Conservation (phyloP, 2,113 vertebrate species). For the Oncorhynchus keta region DNA sequence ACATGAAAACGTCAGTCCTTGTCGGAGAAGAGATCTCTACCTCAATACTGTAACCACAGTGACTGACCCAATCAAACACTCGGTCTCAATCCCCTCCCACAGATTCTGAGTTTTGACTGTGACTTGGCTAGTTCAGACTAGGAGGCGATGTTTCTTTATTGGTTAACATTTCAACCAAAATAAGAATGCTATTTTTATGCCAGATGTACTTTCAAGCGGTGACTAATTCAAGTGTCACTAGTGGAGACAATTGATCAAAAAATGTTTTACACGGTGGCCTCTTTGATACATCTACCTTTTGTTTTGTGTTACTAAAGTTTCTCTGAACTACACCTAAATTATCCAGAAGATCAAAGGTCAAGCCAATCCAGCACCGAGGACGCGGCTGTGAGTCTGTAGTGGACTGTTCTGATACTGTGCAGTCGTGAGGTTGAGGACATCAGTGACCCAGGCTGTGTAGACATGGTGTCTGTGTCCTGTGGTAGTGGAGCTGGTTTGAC, state of each 20-base stretch:
- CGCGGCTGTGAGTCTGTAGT: not conserved
- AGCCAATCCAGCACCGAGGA: not conserved
- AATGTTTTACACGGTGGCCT: not conserved
- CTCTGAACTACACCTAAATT: not conserved
- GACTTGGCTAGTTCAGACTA: not conserved
- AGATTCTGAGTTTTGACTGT: constrained; percentile 5
- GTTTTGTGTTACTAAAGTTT: not conserved
- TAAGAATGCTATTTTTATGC: no score
- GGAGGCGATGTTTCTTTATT: no score
- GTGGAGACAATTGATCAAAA: not conserved
- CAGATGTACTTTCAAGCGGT: no score
- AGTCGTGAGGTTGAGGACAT: not conserved
- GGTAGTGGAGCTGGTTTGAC: no score
- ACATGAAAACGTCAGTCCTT: constrained; percentile 84
- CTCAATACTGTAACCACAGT: constrained; percentile 81
- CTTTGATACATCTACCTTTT: not conserved
- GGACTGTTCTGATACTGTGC: not conserved
- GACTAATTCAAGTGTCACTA: not conserved
- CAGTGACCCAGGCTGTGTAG: not conserved
- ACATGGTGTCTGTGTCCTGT: no score
- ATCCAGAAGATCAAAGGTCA: not conserved
- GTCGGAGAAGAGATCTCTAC: constrained; percentile 80
- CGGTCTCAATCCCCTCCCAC: not conserved
- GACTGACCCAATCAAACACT: constrained; percentile 79
- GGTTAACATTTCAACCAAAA: no score